phyloP scores from a whole-genome alignment of 2,888 invertebrate species.

The Cephonodes hylas region DNA sequence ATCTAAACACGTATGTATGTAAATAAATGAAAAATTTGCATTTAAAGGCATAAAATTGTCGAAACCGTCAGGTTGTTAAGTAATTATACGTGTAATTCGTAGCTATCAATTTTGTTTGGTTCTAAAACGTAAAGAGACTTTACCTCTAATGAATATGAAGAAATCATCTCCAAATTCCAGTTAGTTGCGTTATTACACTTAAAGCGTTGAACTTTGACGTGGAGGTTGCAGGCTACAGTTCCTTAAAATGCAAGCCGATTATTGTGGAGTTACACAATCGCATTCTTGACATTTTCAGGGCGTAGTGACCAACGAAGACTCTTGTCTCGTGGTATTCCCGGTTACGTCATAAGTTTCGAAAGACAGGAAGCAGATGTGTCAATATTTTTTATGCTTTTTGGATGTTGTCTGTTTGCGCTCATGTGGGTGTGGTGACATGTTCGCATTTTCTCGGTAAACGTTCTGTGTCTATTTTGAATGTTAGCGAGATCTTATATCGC shows the following conservation, averaged over 20 bases:
- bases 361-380: constrained; percentile 42
- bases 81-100: constrained; percentile 12
- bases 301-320: constrained; percentile 27
- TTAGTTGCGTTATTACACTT: constrained; percentile 10
- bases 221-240: constrained; percentile 34
- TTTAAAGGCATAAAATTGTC: constrained; percentile 8
- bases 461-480: constrained; percentile 1
- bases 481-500: not conserved
- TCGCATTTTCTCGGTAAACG: constrained; percentile 7
- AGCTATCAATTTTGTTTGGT: constrained; percentile 11
- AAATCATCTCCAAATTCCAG: constrained; percentile 9
- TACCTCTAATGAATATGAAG: constrained; percentile 4
- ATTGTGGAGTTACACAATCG: constrained; percentile 59
- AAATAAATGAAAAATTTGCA: constrained; percentile 2
- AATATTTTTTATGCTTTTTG: constrained; percentile 29
- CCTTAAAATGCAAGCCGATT: constrained; percentile 60
- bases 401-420: constrained; percentile 13
- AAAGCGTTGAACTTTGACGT: constrained; percentile 8
- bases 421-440: constrained; percentile 2
- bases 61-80: constrained; percentile 4
- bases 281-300: constrained; percentile 67
- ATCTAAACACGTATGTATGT: constrained; percentile 1
- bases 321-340: constrained; percentile 58
- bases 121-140: constrained; percentile 10
- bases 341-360: constrained; percentile 51